phyloP scores from a whole-genome alignment of 2,888 invertebrate genomes.

The Rhogogaster chlorosoma region DNA sequence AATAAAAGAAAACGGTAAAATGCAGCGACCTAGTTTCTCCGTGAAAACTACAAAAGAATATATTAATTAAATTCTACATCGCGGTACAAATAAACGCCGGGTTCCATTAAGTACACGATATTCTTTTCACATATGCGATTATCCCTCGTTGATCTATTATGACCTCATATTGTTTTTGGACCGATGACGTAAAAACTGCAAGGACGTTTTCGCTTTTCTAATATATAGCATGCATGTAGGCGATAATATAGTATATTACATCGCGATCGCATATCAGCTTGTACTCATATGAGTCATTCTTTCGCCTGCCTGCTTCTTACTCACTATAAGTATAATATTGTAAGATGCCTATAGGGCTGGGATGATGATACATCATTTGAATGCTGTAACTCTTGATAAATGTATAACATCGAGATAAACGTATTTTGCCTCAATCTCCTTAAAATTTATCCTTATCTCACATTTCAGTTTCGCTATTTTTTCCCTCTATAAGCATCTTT shows the following conservation, averaged over 20 bases:
- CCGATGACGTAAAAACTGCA: constrained; percentile 49
- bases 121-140: not conserved
- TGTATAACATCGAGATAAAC: not conserved
- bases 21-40: constrained; percentile 1
- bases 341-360: not conserved
- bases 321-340: not conserved
- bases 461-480: not conserved
- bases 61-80: not conserved
- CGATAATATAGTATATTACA: not conserved
- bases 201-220: constrained; percentile 39
- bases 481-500: not conserved
- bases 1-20: not conserved
- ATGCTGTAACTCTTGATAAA: not conserved
- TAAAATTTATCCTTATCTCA: not conserved
- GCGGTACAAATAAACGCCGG: constrained; percentile 34
- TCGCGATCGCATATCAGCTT: constrained; percentile 4
- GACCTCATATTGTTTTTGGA: constrained; percentile 50
- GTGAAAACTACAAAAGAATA: not conserved
- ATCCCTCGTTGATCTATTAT: not conserved
- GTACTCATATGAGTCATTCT: constrained; percentile 25
- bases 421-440: not conserved
- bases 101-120: not conserved
- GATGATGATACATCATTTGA: constrained; percentile 16
- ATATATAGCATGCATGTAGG: not conserved
- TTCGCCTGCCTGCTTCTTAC: not conserved